These are phyloP conservation scores for Calcarius lapponicus DNA, from an alignment of 2,797 vertebrate genomes.

Conservation along the genomic window DNA sequence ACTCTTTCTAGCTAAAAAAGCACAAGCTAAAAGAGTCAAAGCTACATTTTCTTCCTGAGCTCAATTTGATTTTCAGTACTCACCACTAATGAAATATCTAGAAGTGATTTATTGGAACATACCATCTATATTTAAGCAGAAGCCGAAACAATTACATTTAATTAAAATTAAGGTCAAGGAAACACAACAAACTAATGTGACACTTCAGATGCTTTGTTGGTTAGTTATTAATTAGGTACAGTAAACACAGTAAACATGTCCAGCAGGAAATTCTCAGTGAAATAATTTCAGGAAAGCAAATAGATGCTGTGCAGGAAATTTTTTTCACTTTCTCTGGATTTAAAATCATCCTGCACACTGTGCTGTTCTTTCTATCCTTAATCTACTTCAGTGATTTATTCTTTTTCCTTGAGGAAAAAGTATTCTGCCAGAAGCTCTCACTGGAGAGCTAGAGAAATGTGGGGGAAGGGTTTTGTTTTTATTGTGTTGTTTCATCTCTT, in stretches of 20 bases:
- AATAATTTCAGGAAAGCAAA: neutral
- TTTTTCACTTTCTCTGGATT: slow-evolving; percentile 28
- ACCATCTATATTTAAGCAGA: slow-evolving; percentile 41
- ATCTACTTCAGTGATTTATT: slow-evolving; percentile 52
- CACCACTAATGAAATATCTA: slow-evolving; percentile 47
- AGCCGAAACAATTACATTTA: slow-evolving; percentile 51
- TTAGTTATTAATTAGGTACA: slow-evolving; percentile 38
- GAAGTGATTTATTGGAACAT: slow-evolving; percentile 47
- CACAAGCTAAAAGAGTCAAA: slow-evolving; percentile 6
- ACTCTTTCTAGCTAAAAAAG: neutral
- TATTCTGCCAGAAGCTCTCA: slow-evolving; percentile 25
- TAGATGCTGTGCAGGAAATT: neutral
- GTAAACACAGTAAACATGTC: neutral
- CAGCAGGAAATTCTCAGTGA: slow-evolving; percentile 12
- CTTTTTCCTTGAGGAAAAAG: slow-evolving; percentile 40
- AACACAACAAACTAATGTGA: slow-evolving; percentile 33
- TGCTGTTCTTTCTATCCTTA: slow-evolving; percentile 26
- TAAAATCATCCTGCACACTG: slow-evolving; percentile 2
- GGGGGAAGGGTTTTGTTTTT: neutral
- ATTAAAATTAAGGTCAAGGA: slow-evolving; percentile 61
- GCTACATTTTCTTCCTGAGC: neutral
- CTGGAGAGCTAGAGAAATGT: slow-evolving; percentile 16
- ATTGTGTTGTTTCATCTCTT: slow-evolving; percentile 44
- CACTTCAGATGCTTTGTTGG: slow-evolving; percentile 17
- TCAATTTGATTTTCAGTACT: slow-evolving; percentile 16